Percentiles rank a stretch among this genome's conserved stretches.
Evolutionary conservation across 2,797 vertebrate species (phyloP).

Genomic region (Taenioides sp.): DNA sequence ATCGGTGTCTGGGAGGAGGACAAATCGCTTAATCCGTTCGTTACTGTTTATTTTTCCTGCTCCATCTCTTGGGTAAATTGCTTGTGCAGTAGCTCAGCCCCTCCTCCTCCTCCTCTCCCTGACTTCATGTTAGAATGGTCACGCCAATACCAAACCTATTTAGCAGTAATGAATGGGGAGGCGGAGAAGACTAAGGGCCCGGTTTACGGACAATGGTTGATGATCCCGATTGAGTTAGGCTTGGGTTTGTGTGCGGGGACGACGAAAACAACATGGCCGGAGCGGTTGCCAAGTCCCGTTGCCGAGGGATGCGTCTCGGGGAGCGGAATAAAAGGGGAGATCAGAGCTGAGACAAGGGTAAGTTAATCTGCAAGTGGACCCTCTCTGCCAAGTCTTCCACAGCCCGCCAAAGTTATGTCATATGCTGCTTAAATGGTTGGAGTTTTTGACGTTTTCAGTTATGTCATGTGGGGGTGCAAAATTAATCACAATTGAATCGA

Average conservation of each 20-base stretch:
- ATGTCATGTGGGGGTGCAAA: not conserved
- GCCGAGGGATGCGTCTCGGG: constrained; percentile 10
- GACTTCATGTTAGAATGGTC: constrained; percentile 65
- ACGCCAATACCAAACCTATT: constrained; percentile 68
- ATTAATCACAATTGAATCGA: not conserved
- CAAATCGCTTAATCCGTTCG: constrained; percentile 70
- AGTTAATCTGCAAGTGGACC: constrained; percentile 8
- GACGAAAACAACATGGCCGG: constrained; percentile 12
- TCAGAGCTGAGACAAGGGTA: not conserved
- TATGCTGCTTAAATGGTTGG: not conserved
- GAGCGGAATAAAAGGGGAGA: constrained; percentile 19
- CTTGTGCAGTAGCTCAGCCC: constrained; percentile 55
- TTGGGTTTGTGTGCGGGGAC: constrained; percentile 37
- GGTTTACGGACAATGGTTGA: constrained; percentile 71
- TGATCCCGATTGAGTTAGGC: constrained; percentile 70
- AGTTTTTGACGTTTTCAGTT: not conserved
- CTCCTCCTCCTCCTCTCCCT: constrained; percentile 50
- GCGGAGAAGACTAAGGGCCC: constrained; percentile 61
- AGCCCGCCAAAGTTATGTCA: not conserved
- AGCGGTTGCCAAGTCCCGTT: constrained; percentile 23
- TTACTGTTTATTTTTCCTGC: constrained; percentile 60
- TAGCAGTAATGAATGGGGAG: constrained; percentile 69
- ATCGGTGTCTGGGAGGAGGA: constrained; percentile 12
- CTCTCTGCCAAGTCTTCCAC: not conserved
- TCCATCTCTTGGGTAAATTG: constrained; percentile 65